Base-by-base conservation (phyloP, 2,888 invertebrate species). In the Perizoma affinitatum region DNA sequence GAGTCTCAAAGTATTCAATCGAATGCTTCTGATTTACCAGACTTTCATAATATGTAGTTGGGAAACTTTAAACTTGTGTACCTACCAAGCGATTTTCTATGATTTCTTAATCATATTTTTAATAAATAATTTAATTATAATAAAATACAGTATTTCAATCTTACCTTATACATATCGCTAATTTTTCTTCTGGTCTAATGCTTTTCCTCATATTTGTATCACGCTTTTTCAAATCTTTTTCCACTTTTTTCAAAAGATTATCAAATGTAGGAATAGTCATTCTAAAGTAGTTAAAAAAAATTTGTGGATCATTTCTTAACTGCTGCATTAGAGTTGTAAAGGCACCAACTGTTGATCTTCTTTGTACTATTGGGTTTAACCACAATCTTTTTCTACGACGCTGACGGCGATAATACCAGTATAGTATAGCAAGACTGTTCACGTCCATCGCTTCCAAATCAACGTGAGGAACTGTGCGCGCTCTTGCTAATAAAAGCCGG, bases 131-230 rank as follows among this genome's bases (percentile, higher is more conserved):
- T 65, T 57, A 62, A 57, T 62, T 65, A 63, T 66, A 63, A 67
- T 65, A 57, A 63, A 65, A 65, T 44, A 61, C 61, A 58, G 66
- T 59, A 54, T 59, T 59, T 59, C 55, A 60, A 60, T 67, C 65
- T 67, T 67, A 68, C 68, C 68, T 70, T 64, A 70, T 55, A 68
- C 63, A 63, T 68, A 66, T 67, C 54, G 68, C 68, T 63, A 70
- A 67, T 61, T 67, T 70, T 70, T 70, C 68, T 67, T 66, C 67
- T 57, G 68, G 67, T 59, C 53, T 63, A 57, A 70, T 70, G 62
- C 64, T 64, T 67, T 68, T 67, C 59, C 70, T 68, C 65, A 68
- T 67, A 65, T 65, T 65, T 66, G 70, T 70, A 68, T 70, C 69
- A 57, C 59, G 67, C 56, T 69, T 67, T 64, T 67, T 65, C 56